Base-by-base conservation (phyloP, 2,797 vertebrate genomes). In the Acanthurus tractus region DNA sequence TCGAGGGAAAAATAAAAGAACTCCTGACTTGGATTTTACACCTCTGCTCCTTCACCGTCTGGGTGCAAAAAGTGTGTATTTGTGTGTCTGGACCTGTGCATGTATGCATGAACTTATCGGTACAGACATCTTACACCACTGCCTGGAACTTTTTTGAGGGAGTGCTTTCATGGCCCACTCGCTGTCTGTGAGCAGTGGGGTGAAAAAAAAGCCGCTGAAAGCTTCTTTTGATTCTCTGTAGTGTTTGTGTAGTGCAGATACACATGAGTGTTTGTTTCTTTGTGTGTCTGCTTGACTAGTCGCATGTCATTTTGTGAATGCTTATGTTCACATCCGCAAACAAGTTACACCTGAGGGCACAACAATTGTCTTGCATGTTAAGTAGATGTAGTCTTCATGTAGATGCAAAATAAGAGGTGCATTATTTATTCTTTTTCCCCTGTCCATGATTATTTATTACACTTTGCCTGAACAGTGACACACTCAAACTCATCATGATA, bases 1-100 rank as follows among this genome's bases (percentile, higher is more conserved):
- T 67, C 52, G 6, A 6, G 63, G 59, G 70, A 29, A 56, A 65
- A 68, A 71, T 20, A 45, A 70, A 77, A 61, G 68, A 82, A 70
- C 86, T 79, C 85, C 74, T 81, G 84, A 87, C 84, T 86, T 64
- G 17, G 72, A 82, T 84, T 74, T 69, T 61, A 74, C 76, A 81
- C 65, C n/a, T 70, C 61, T 86, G 72, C 29, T 74, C 68, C 69
- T 70, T 64, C 44, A 29, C 59, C 54, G 68, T 74, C 50, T 81
- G 76, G 55, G 55, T 67, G 65, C 38, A 36, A 68, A 76, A 62
- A 20, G 57, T 40, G 63, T 50, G 74, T 36, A 52, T 63, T 61
- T 49, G 46, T 54, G 61, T 65, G 67, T 88, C 44, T 83, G 80
- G 82, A 81, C 68, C 38, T 74, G 81, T 72, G 83, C 80, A 74